Percentiles rank a stretch among this genome's conserved stretches.
phyloP scores from a whole-genome alignment of 2,113 vertebrate genomes.

The Takifugu bimaculatus region DNA sequence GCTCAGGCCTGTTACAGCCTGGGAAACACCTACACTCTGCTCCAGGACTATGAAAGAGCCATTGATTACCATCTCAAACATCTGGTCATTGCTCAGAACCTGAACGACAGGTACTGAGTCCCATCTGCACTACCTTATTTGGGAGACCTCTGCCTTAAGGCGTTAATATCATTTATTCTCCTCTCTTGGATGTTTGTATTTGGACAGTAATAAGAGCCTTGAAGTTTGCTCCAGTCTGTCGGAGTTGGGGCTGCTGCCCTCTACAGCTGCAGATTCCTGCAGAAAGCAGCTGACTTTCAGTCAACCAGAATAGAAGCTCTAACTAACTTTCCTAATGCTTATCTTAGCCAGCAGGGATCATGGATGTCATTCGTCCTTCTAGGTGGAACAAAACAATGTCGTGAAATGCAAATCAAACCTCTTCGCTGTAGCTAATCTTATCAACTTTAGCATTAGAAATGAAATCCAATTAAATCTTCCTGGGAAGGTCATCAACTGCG shows the following conservation, averaged over 20 bases:
- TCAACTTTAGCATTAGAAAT: too few species aligned
- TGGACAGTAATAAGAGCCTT: background rate
- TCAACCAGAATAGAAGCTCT: background rate
- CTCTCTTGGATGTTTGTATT: background rate
- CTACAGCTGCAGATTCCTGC: background rate
- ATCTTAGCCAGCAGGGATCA: too few species aligned
- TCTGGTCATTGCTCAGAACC: conserved; percentile 89
- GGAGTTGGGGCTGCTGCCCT: background rate
- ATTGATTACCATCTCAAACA: conserved; percentile 96
- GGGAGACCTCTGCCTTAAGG: background rate
- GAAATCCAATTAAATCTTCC: too few species aligned
- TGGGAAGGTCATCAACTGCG: too few species aligned
- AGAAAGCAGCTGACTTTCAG: background rate
- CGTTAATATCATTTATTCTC: background rate
- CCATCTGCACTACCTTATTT: background rate
- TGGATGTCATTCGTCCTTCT: too few species aligned
- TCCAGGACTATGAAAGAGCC: conserved; percentile 93
- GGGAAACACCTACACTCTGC: conserved; percentile 92
- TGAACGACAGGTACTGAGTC: conserved; percentile 80
- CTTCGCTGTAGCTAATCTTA: too few species aligned
- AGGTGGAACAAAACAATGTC: too few species aligned
- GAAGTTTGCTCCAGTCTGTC: background rate
- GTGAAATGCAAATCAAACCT: background rate
- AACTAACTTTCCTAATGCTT: background rate
- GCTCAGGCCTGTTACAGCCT: conserved; percentile 97